Conservation (phyloP, 1,140 invertebrate species). For the Andrena cerasifolii region DNA sequence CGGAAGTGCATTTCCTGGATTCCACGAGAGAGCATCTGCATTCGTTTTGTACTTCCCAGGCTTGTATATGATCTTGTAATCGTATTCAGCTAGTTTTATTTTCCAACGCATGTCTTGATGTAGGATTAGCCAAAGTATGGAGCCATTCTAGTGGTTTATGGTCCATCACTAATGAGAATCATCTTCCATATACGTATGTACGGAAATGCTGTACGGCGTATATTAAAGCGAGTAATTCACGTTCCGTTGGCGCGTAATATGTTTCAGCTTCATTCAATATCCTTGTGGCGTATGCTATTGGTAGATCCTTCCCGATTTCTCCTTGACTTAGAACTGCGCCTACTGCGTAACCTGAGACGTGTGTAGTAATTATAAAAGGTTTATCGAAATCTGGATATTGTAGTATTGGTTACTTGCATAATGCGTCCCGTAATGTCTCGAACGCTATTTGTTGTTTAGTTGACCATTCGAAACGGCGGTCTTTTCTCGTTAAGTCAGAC, state of each 20-base stretch:
- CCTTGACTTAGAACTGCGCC: not conserved
- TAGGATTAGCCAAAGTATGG: no score
- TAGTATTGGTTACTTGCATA: not conserved
- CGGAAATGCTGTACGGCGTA: no score
- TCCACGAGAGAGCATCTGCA: not conserved
- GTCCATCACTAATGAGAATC: no score
- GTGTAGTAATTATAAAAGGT: not conserved
- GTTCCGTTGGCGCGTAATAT: no score
- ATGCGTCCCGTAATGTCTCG: not conserved
- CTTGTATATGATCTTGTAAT: not conserved
- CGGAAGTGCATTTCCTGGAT: no score
- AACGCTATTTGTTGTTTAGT: not conserved
- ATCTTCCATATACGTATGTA: no score
- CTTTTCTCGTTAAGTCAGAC: not conserved
- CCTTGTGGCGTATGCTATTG: not conserved
- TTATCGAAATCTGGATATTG: not conserved
- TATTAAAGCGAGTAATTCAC: no score
- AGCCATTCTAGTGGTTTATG: no score
- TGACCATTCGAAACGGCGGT: not conserved
- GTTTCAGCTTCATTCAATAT: no score
- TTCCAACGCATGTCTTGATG: no score
- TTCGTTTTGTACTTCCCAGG: not conserved
- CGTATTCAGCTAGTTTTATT: no score
- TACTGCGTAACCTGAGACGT: not conserved
- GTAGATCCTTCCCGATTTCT: not conserved